Percentiles rank a stretch among this genome's conserved stretches.
Conservation (phyloP, 2,113 vertebrate genomes). For the Paramormyrops kingsleyae region DNA sequence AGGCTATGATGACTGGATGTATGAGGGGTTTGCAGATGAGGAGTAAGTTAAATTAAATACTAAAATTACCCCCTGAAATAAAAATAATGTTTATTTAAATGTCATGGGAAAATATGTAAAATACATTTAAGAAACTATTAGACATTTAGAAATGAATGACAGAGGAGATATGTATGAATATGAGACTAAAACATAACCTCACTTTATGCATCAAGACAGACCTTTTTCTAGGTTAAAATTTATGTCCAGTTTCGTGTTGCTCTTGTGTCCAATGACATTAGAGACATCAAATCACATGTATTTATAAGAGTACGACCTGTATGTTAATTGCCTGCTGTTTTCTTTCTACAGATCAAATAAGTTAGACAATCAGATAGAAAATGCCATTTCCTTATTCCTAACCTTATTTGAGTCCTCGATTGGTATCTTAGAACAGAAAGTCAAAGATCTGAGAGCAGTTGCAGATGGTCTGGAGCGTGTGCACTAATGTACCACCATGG, state of each 20-base stretch:
- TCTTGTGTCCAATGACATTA: not conserved
- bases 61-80: too few species aligned
- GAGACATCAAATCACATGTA: not conserved
- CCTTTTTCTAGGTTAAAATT: too few species aligned
- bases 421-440: not conserved
- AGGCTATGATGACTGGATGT: not conserved
- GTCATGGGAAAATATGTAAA: too few species aligned
- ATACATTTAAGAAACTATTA: too few species aligned
- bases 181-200: too few species aligned
- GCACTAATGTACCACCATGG: conserved; percentile 32
- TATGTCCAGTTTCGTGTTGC: too few species aligned
- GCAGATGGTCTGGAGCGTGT: conserved; percentile 28
- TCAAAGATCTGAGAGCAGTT: conserved; percentile 14
- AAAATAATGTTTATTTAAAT: too few species aligned
- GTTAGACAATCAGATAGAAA: not conserved
- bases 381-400: not conserved
- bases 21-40: not conserved
- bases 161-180: too few species aligned
- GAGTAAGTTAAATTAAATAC: not conserved
- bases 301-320: not conserved
- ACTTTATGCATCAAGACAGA: too few species aligned
- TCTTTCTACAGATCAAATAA: not conserved
- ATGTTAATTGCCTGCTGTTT: not conserved
- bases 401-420: not conserved
- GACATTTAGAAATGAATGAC: too few species aligned